Evolutionary conservation across 2,888 invertebrate genomes (phyloP).

Genomic region (Oeneis ivallda): DNA sequence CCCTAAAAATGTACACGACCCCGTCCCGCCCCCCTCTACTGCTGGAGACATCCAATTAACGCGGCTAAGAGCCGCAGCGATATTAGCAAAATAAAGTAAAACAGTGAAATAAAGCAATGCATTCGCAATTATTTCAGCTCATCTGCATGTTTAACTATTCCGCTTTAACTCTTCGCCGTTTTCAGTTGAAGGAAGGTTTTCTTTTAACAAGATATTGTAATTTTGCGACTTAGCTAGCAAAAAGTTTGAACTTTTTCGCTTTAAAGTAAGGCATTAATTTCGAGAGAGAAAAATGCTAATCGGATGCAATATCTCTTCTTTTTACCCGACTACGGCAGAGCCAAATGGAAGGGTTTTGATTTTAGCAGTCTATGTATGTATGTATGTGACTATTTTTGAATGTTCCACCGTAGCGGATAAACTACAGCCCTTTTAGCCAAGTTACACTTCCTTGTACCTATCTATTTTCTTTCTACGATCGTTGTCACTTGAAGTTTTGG

Average conservation of each 20-base stretch:
- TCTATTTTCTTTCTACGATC: no score
- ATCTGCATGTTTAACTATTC: constrained; percentile 33
- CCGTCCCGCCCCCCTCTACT: neutral
- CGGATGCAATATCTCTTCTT: no score
- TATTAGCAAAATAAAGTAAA: constrained; percentile 6
- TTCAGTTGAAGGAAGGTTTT: constrained; percentile 11
- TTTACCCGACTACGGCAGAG: no score
- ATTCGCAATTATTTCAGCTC: constrained; percentile 15
- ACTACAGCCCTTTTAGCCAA: no score
- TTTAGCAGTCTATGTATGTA: no score
- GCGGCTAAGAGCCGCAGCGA: neutral
- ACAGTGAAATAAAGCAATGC: constrained; percentile 20
- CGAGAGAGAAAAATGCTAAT: no score
- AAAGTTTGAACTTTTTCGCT: neutral
- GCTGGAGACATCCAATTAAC: neutral
- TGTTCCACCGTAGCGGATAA: no score
- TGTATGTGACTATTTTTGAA: no score
- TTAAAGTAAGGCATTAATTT: neutral
- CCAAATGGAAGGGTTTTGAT: no score
- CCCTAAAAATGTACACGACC: neutral
- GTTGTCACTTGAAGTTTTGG: no score
- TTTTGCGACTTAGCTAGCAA: constrained; percentile 1
- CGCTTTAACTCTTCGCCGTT: constrained; percentile 19
- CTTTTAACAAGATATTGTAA: constrained; percentile 23
- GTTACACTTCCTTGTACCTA: no score